Evolutionary conservation across 1,140 invertebrate species (phyloP), one percentile per base, ranked within the genome.

Genomic region (Chelonus insularis): DNA sequence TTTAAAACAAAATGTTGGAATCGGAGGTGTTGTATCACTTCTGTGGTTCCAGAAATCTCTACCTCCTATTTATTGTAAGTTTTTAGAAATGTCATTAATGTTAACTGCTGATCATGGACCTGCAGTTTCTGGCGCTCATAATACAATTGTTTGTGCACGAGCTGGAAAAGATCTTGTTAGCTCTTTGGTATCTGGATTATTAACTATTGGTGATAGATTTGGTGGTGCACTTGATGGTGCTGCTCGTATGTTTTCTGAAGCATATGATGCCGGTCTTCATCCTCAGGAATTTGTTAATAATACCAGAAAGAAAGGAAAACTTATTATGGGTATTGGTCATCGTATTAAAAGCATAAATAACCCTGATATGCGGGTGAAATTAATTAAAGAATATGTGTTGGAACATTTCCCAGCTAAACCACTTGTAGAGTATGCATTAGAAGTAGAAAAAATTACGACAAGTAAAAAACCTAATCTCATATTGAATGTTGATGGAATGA

Each of bases 401-500:
- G 89, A 95, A 60, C 89, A 96, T 71, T 99, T 98, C 84, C 95
- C 95, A 0, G 86, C 88, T 0, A 96, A 92, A 65, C 97, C 97
- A 0, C 83, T 99, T 0, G 85, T 99, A 2, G 87, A 94, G 66
- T 99, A 98, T 82, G 97, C 97, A 1, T 82, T 99, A 1, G 94
- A 98, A 84, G 97, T 99, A 12, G 98, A 99, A 73, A 97, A 98
- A 78, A 97, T 99, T 65, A 99, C 98, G 1, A 99, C 97, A 0
- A 92, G 94, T 56, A 99, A 99, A 86, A 99, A 99, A 83, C 97
- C 97, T 12, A 99, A 99, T 85, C 85, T 99, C 23, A 99, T 99
- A 76, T 85, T 99, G 16, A 99, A 99, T 82, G 97, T 99, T 8
- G 98, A 99, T 83, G 98, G 98, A 61, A 91, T 97, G 65, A 97